phyloP scores from a whole-genome alignment of 2,797 vertebrate species.

The Muraenolepis orangiensis region DNA sequence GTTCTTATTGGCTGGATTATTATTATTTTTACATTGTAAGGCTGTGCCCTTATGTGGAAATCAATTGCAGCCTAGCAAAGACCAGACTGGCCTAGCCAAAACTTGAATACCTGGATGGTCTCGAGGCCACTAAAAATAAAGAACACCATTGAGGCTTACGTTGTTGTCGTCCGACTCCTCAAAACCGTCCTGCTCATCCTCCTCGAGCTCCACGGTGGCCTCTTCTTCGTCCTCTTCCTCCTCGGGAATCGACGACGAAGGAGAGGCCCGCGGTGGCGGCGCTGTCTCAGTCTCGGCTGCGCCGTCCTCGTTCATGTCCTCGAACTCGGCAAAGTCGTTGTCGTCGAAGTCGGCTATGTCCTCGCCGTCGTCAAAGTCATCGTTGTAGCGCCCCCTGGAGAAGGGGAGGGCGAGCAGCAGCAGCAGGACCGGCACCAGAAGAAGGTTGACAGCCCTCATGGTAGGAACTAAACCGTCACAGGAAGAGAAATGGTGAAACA shows the following conservation, averaged over 20 bases:
- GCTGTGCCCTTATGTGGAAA: neutral
- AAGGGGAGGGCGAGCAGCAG: conserved; percentile 67
- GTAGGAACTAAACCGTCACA: conserved; percentile 44
- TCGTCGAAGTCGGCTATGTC: conserved; percentile 94
- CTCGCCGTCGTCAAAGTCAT: conserved; percentile 94
- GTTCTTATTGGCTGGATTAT: neutral
- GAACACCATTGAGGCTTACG: conserved; percentile 53
- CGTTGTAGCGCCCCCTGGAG: conserved; percentile 81
- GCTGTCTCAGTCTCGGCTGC: conserved; percentile 69
- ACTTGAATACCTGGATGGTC: no score
- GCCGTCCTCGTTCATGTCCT: conserved; percentile 84
- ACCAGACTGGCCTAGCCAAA: neutral
- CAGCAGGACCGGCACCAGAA: conserved; percentile 65
- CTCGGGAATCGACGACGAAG: conserved; percentile 41
- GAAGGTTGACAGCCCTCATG: conserved; percentile 59
- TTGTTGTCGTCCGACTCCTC: conserved; percentile 88
- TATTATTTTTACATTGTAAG: neutral
- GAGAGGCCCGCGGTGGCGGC: conserved; percentile 69
- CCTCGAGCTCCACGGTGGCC: conserved; percentile 92
- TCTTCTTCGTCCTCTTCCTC: conserved; percentile 87
- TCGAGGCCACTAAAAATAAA: no score
- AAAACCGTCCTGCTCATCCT: conserved; percentile 90
- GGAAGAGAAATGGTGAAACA: neutral
- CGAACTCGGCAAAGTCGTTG: conserved; percentile 98
- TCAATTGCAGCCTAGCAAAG: neutral